A percentile compares a stretch with the other conserved stretches of the same genome.
Evolutionary conservation across 2,797 vertebrate genomes (phyloP).

Genomic region (Urosaurus nigricauda): DNA sequence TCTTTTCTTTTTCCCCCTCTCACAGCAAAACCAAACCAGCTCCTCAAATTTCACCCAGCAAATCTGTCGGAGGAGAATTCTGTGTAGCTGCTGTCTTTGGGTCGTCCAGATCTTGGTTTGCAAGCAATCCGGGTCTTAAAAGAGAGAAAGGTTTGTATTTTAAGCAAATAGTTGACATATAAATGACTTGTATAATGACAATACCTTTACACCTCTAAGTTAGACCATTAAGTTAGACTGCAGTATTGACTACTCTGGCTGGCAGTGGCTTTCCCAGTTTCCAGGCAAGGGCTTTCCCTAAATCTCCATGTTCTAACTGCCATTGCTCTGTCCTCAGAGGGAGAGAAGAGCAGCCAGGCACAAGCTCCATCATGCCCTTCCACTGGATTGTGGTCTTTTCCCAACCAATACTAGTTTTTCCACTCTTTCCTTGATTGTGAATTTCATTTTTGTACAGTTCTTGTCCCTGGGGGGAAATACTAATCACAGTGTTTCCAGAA

Average conservation of each 20-base stretch:
- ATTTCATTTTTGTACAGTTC: not conserved
- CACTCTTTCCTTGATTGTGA: not conserved
- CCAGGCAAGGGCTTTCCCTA: not conserved
- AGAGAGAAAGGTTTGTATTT: conserved; percentile 92
- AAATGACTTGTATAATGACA: not conserved
- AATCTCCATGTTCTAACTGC: not conserved
- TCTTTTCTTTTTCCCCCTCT: conserved; percentile 50
- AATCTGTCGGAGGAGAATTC: conserved; percentile 95
- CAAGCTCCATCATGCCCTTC: not conserved
- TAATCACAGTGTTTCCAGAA: not conserved
- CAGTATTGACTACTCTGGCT: not conserved
- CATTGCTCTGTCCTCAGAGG: no score
- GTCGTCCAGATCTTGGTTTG: conserved; percentile 94
- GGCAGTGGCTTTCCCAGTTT: not conserved
- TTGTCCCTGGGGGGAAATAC: not conserved
- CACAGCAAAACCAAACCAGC: conserved; percentile 95
- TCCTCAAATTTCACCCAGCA: conserved; percentile 97
- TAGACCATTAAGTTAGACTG: no score
- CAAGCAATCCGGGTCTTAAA: conserved; percentile 93
- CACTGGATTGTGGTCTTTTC: not conserved
- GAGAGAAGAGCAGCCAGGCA: no score
- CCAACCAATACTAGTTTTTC: not conserved
- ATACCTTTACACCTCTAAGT: not conserved
- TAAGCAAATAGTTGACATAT: not conserved
- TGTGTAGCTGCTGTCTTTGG: conserved; percentile 94